Base-by-base conservation (phyloP, 2,888 invertebrate genomes). In the Masnerella sp. region DNA sequence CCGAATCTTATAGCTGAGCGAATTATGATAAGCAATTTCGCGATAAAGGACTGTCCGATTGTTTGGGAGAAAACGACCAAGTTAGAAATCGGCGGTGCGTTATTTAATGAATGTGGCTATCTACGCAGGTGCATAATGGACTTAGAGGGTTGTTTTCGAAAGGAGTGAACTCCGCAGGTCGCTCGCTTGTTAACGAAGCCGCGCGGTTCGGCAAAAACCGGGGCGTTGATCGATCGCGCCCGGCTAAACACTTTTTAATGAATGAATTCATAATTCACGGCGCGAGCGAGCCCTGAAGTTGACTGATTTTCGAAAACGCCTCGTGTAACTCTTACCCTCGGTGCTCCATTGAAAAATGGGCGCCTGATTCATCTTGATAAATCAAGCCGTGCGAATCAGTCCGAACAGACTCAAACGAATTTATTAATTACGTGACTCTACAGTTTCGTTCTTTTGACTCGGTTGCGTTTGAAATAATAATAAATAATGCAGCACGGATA, bases 231-330 rank as follows among this genome's bases (percentile, higher is more conserved):
- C 22, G 34, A 51, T 42, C 22, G 38, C 36, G 28, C 47, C 17
- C 20, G 11, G 11, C 8, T 45, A 36, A 65, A 7, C 40, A 54
- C 47, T 56, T 58, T 68, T 59, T 59, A 43, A 43, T 59, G 36
- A 51, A 69, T 58, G 30, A 42, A 49, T 67, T 58, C 32, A 56
- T 49, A 40, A 56, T 56, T 49, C 58, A 45, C 20, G 42, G 32
- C 40, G 14, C 43, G 54, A 42, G 54, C 34, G 15, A 64, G 61
- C 64, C 67, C 67, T 61, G 58, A 65, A 72, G 65, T 72, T 65
- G 65, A 72, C 72, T 65, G 61, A 72, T 67, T 54, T 72, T 67
- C 14, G 65, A 67, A 72, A 72, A 72, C 71, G 54, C 40, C 62
- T 54, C 64, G 8, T 72, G 25, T 65, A 59, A 65, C 71, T 65